Conservation (phyloP, 2,113 vertebrate genomes). For the Pseudolaguvia tuberculata region DNA sequence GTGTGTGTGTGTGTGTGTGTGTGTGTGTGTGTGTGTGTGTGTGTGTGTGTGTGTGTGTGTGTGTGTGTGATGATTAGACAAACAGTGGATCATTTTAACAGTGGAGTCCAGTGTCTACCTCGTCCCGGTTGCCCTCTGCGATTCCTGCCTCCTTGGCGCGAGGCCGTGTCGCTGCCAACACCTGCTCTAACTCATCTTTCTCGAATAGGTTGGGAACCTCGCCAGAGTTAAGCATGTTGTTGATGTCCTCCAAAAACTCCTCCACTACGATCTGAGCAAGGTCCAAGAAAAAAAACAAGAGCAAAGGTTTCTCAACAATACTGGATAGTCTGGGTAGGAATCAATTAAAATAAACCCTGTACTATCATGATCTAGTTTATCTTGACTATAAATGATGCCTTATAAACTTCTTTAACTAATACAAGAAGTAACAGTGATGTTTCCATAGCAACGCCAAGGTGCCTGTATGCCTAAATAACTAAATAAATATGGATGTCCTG, state of each 20-base stretch:
- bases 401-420: too few species aligned
- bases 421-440: too few species aligned
- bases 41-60: too few species aligned
- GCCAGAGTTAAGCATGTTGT: conserved; percentile 80
- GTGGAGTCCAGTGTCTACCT: conserved; percentile 62
- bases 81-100: background rate
- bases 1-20: background rate
- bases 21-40: background rate
- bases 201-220: conserved; percentile 81
- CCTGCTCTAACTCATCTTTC: conserved; percentile 77
- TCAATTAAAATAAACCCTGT: too few species aligned
- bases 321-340: too few species aligned
- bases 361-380: too few species aligned
- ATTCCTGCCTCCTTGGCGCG: conserved; percentile 78
- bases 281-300: too few species aligned
- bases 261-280: conserved; percentile 70
- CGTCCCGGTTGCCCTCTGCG: conserved; percentile 76
- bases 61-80: background rate
- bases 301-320: too few species aligned
- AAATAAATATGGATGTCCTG: too few species aligned
- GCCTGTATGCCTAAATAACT: too few species aligned
- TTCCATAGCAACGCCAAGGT: too few species aligned
- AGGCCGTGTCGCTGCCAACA: conserved; percentile 71
- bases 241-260: conserved; percentile 77
- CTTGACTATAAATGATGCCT: too few species aligned